Evolutionary conservation across 2,797 vertebrate genomes (phyloP).

Genomic region (Scarus forsteni): DNA sequence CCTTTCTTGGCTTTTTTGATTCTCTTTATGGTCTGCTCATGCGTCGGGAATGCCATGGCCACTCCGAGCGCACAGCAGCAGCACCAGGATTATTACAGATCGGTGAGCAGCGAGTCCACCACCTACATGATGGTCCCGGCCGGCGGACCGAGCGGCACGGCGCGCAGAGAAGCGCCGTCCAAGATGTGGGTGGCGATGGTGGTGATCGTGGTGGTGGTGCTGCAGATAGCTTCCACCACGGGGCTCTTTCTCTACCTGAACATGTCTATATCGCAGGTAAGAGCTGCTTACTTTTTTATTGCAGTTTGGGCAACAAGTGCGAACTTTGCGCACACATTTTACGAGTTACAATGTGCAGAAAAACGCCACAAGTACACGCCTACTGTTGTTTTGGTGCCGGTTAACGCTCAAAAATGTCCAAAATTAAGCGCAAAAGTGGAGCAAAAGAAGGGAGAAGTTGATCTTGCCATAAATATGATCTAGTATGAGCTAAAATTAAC

Average conservation of each 20-base stretch:
- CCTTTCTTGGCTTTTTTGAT: background rate
- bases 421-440: too few relatives aligned
- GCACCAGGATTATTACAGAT: conserved; percentile 85
- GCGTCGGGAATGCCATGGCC: conserved; percentile 86
- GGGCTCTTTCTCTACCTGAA: conserved; percentile 90
- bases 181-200: conserved; percentile 88
- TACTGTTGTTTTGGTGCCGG: background rate
- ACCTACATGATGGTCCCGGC: conserved; percentile 86
- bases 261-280: conserved; percentile 89
- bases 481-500: too few relatives aligned
- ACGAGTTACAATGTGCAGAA: too few relatives aligned
- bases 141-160: conserved; percentile 48
- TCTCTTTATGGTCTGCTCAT: conserved; percentile 60
- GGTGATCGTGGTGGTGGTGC: conserved; percentile 85
- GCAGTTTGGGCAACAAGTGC: background rate
- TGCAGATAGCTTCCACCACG: conserved; percentile 88
- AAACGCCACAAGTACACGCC: too few relatives aligned
- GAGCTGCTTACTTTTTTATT: conserved; percentile 16
- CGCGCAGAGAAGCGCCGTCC: conserved; percentile 80
- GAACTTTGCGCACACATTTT: background rate
- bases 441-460: too few relatives aligned
- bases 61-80: conserved; percentile 81
- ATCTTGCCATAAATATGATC: too few relatives aligned
- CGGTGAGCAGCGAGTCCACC: conserved; percentile 86
- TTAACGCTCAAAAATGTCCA: background rate